Evolutionary conservation across 35 echinoderm and acorn worm species (phyloP), one percentile per base, ranked within the genome.

Genomic region (Anneissia japonica): DNA sequence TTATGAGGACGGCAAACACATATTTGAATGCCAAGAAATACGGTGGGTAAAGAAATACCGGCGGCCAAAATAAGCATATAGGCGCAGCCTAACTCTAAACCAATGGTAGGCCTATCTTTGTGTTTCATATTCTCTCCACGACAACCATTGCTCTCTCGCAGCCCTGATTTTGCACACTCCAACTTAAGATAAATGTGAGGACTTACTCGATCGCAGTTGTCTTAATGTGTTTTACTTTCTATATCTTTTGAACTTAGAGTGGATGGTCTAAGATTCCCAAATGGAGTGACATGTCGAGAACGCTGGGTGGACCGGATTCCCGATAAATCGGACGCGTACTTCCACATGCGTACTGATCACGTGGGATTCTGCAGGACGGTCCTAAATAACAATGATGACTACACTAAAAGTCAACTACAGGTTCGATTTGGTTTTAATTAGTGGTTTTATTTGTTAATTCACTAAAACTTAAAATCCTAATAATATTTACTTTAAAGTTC

Each of bases 201-300:
- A n/a, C n/a, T n/a, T n/a, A n/a, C n/a, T n/a, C n/a, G n/a, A n/a
- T n/a, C n/a, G n/a, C n/a, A n/a, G n/a, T n/a, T n/a, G n/a, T n/a
- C n/a, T n/a, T n/a, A n/a, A 34, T 46, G 1, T 23, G 16, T 16
- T 39, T 35, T 76, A 37, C 6, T 35, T 35, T n/a, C 34, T 75
- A 5, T 10, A 31, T 19, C 37, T n/a, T 9, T 3, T 6, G 34
- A 39, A 35, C 28, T 35, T 31, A 95, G 93, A 10, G 89, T 95
- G 74, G 89, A 91, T 74, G 81, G 81, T 31, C 56, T 87, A 30
- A 83, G 83, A 35, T 86, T 97, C 37, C 90, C 94, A 11, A 97
- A 97, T 74, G 87, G 87, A 73, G 86, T 97, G 1, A 97, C 90
- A 0, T 97, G 94, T 74, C 90, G 90, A 79, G 77, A 90, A 28